Percentiles rank a stretch among this genome's conserved stretches.
phyloP scores from a whole-genome alignment of 2,888 invertebrate species.

The Caenorhabditis panamensis region DNA sequence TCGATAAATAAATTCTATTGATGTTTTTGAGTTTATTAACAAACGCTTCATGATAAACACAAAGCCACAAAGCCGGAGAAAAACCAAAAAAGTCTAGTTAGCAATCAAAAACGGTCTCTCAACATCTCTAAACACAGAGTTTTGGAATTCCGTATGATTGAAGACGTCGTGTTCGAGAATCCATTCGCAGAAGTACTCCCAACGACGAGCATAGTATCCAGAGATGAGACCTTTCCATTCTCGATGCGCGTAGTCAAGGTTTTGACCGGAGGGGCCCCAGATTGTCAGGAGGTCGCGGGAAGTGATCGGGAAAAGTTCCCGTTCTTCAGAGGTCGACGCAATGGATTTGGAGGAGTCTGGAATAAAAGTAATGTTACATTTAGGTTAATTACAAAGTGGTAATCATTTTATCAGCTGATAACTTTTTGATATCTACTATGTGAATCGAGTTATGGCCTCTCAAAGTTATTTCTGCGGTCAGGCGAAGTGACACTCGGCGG shows the following conservation, averaged over 20 bases:
- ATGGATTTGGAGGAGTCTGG: constrained; percentile 36
- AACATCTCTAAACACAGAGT: constrained; percentile 53
- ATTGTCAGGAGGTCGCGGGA: constrained; percentile 48
- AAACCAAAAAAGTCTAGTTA: background rate
- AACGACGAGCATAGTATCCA: constrained; percentile 66
- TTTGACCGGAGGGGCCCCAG: constrained; percentile 43
- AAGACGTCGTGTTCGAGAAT: constrained; percentile 57
- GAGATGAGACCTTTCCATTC: constrained; percentile 64
- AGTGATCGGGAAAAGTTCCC: constrained; percentile 29
- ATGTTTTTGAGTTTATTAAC: constrained; percentile 22
- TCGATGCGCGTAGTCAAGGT: constrained; percentile 64
- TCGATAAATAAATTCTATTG: too few relatives aligned
- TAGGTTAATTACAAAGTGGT: background rate
- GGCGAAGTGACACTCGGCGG: too few relatives aligned
- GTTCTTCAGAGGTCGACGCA: constrained; percentile 41
- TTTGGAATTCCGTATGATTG: constrained; percentile 56
- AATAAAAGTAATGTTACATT: background rate
- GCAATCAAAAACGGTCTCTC: constrained; percentile 54
- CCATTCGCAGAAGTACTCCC: constrained; percentile 69
- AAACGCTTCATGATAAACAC: constrained; percentile 19
- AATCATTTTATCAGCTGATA: background rate
- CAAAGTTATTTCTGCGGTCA: too few relatives aligned
- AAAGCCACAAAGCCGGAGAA: too few relatives aligned
- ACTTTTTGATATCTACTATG: background rate
- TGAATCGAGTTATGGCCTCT: too few relatives aligned